These are phyloP conservation scores for Pycnomerus fuliginosus DNA, from an alignment of 2,888 invertebrate species.

Conservation along the genomic window DNA sequence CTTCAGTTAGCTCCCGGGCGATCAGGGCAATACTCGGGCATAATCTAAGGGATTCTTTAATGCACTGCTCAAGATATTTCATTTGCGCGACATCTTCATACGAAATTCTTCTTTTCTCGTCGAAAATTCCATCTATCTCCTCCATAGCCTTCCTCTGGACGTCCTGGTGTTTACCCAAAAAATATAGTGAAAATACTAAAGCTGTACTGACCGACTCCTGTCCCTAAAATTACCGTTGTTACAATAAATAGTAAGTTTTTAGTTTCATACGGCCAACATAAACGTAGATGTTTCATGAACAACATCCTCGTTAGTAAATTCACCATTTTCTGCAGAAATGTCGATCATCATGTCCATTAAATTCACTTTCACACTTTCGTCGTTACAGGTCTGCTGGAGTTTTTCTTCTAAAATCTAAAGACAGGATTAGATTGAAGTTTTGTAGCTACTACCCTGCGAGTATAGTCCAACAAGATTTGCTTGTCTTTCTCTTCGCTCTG, in stretches of 20 bases:
- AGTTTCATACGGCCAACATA: slow-evolving; percentile 57
- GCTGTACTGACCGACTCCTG: slow-evolving; percentile 64
- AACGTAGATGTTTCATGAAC: slow-evolving; percentile 63
- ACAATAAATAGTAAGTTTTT: not conserved
- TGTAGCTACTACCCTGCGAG: too few relatives aligned
- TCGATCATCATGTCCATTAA: slow-evolving; percentile 59
- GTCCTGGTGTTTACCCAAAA: slow-evolving; percentile 57
- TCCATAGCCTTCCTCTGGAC: slow-evolving; percentile 55
- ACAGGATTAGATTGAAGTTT: too few relatives aligned
- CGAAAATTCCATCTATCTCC: slow-evolving; percentile 55
- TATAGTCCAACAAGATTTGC: slow-evolving; percentile 53
- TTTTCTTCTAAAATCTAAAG: slow-evolving; percentile 26
- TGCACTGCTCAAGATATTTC: slow-evolving; percentile 68
- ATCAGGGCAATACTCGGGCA: slow-evolving; percentile 70
- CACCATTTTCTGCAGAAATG: slow-evolving; percentile 53
- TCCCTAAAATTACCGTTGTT: slow-evolving; percentile 47
- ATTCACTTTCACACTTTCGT: slow-evolving; percentile 20
- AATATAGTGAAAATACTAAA: slow-evolving; percentile 58
- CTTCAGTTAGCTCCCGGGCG: slow-evolving; percentile 59
- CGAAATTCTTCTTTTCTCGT: slow-evolving; percentile 52
- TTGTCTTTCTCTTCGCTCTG: slow-evolving; percentile 57
- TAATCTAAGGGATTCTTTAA: slow-evolving; percentile 66
- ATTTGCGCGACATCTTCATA: slow-evolving; percentile 63
- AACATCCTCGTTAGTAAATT: slow-evolving; percentile 58
- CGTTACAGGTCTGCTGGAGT: too few relatives aligned